Evolutionary conservation across 2,888 invertebrate genomes (phyloP).

Genomic region (Polyploca ridens): DNA sequence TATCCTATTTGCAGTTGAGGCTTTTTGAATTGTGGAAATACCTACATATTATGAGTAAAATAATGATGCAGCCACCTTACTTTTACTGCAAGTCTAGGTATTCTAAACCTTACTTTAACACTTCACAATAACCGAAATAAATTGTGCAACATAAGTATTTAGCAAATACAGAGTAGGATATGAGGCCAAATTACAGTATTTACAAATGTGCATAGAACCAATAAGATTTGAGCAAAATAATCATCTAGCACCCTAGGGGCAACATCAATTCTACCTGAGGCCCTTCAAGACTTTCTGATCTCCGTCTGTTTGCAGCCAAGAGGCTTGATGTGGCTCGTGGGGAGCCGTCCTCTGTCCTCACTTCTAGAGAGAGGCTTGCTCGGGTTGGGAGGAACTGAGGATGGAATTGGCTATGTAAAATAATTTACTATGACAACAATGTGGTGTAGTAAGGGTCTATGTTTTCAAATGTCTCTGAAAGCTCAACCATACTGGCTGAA

Average conservation of each 20-base stretch:
- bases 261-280: conserved; percentile 72
- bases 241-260: conserved; percentile 30
- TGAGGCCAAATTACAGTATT: background rate
- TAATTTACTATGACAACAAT: background rate
- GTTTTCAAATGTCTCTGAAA: too few species aligned
- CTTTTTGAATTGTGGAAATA: too few species aligned
- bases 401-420: conserved; percentile 23
- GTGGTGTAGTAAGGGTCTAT: background rate
- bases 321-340: conserved; percentile 74
- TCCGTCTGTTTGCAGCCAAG: conserved; percentile 74
- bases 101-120: background rate
- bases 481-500: too few species aligned
- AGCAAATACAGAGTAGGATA: background rate
- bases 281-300: conserved; percentile 86
- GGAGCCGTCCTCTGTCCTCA: conserved; percentile 79
- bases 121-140: background rate
- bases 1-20: too few species aligned
- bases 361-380: conserved; percentile 86
- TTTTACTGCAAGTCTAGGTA: background rate
- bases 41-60: too few species aligned
- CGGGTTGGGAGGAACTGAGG: conserved; percentile 84
- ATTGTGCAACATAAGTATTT: background rate
- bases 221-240: conserved; percentile 12
- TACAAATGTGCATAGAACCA: conserved; percentile 8
- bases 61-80: background rate